Evolutionary conservation across 2,113 vertebrate genomes (phyloP), one percentile per base, ranked within the genome.

Genomic region (Erythrocercus mccallii): DNA sequence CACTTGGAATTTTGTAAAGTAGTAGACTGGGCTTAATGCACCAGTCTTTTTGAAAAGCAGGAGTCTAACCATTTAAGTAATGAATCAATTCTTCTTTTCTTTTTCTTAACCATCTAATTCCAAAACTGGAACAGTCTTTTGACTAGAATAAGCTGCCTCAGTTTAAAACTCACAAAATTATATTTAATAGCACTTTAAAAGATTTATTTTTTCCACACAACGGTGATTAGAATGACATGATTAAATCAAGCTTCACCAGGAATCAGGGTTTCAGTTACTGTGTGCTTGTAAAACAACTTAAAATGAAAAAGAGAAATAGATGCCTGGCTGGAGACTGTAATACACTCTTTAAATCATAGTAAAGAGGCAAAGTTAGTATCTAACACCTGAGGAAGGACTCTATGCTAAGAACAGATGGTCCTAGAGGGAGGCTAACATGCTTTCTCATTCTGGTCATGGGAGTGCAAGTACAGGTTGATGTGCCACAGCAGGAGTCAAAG

Each of bases 331-430:
- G 68, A 92, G 62, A 77, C 51, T 24, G 17, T 7, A 93, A 88
- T 64, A 37, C 20, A 77, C 10, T 22, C 21, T 86, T 86, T 50
- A 79, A 90, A 90, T 93, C 51, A 88, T 0, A 86, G 56, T 56
- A 71, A 94, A 83, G 71, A 88, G 68, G 64, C 22, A 71, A 93
- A 96, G 70, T 80, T 82, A 53, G 50, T 56, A 56, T 44, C 72
- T 70, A 94, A 92, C 64, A 95, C 79, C 81, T 56, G 90, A 88
- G 81, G 64, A 92, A 90, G 54, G 88, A 90, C 65, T 94, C 45
- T 5, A 45, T 12, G 69, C 61, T 69, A 89, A 73, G 76, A 96
- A 90, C 96, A 96, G 96, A 96, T 97, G 95, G 92, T 87, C 92
- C 88, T 95, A 89, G 91, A 96, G 79, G 84, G 94, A 90, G 91